Evolutionary conservation across 2,797 vertebrate species (phyloP).

Genomic region (Macropodus opercularis): DNA sequence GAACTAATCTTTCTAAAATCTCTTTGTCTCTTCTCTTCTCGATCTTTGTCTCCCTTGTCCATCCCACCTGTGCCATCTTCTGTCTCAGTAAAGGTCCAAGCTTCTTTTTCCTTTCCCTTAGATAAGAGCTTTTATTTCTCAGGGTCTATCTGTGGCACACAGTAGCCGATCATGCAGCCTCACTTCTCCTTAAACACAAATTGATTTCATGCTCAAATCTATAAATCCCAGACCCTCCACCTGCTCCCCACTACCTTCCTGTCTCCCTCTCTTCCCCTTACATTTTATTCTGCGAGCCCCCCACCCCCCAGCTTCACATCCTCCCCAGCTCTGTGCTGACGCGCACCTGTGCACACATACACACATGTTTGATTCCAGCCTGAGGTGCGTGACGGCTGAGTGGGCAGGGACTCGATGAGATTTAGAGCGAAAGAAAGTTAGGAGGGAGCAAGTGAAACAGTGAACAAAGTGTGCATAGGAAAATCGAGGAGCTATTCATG

Average conservation of each 20-base stretch:
- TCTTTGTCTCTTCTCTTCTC: background rate
- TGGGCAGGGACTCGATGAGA: constrained; percentile 30
- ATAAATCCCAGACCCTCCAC: constrained; percentile 60
- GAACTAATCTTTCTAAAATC: constrained; percentile 12
- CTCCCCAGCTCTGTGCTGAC: constrained; percentile 17
- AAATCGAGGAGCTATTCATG: constrained; percentile 80
- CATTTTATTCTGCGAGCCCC: constrained; percentile 47
- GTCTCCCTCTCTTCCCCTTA: constrained; percentile 24
- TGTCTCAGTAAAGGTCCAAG: constrained; percentile 36
- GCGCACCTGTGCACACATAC: constrained; percentile 3
- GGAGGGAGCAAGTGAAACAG: constrained; percentile 50
- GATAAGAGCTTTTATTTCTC: constrained; percentile 54
- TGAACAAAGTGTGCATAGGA: constrained; percentile 57
- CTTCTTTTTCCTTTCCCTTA: constrained; percentile 21
- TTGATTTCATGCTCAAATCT: constrained; percentile 67
- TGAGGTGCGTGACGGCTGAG: constrained; percentile 42
- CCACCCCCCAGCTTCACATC: background rate
- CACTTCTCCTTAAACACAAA: constrained; percentile 64
- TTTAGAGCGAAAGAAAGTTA: constrained; percentile 26
- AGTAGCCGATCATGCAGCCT: constrained; percentile 37
- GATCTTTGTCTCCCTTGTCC: constrained; percentile 2
- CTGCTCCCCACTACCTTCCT: constrained; percentile 36
- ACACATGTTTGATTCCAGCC: constrained; percentile 14
- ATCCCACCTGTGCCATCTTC: constrained; percentile 11
- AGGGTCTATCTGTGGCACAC: constrained; percentile 53